Base-by-base conservation (phyloP, 2,113 vertebrate species). In the Saccopteryx leptura region DNA sequence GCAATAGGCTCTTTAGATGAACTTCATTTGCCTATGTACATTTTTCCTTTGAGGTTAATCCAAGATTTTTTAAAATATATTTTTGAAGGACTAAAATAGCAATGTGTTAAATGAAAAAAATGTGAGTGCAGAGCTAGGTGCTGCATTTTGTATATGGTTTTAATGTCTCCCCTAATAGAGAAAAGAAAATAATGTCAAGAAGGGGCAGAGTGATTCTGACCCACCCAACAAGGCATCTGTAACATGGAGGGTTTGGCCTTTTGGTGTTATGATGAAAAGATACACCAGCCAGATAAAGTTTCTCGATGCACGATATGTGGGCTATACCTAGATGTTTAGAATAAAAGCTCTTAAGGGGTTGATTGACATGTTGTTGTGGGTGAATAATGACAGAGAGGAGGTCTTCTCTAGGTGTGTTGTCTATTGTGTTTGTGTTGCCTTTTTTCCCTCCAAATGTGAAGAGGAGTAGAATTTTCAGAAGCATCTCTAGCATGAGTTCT, bases 91-190 rank as follows among this genome's bases (percentile, higher is more conserved):
- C 65, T 56, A 76, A 96, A 97, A 98, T 93, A 96, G 93, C 94
- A 94, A n/a, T 50, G 75, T 93, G 89, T 95, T 96, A 97, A 98
- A 97, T 98, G 89, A 97, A 91, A 98, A 97, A 97, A 96, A 95
- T 0, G 1, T 98, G 97, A 93, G 50, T 60, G 11, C 68, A 50
- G 69, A 87, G 83, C 97, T 82, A 79, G 82, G 86, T 18, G 48
- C 86, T 33, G 86, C 39, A 0, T 93, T 95, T 74, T 69, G 66
- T 81, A 46, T 48, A 28, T 10, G 63, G 76, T 46, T 54, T 65
- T 50, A 54, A 60, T 48, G 84, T 60, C 86, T 94, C 91, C 75
- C 46, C 19, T 54, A 14, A 63, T 61, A 52, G 76, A 72, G 50
- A 15, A 72, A 60, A 80, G 72, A 63, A 63, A 89, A 60, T 1